These are phyloP conservation scores for Drosophila nr. perissopoda DNA, from an alignment of 2,888 invertebrate genomes.

Conservation along the genomic window DNA sequence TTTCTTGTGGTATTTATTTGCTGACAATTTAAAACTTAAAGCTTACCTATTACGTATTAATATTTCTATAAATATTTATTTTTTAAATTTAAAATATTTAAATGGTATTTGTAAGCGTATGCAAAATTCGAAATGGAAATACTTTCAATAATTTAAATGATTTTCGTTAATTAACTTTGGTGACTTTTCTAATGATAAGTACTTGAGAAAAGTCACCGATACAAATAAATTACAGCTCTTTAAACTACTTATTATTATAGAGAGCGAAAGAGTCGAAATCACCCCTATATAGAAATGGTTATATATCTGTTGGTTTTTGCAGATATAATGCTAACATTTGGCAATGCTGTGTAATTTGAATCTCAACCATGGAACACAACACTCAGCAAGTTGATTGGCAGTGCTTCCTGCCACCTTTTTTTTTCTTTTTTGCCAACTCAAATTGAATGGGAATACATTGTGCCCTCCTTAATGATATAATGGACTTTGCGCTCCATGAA, in stretches of 20 bases:
- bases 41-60: neutral
- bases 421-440: slow-evolving; percentile 13
- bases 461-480: slow-evolving; percentile 79
- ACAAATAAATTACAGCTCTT: slow-evolving; percentile 10
- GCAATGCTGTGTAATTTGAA: slow-evolving; percentile 74
- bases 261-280: slow-evolving; percentile 14
- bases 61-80: neutral
- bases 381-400: slow-evolving; percentile 48
- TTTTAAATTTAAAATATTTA: neutral
- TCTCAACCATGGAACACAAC: slow-evolving; percentile 58
- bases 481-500: slow-evolving; percentile 71
- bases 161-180: slow-evolving; percentile 24
- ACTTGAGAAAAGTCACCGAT: slow-evolving; percentile 8
- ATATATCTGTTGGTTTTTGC: slow-evolving; percentile 28
- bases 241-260: slow-evolving; percentile 10
- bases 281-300: slow-evolving; percentile 29
- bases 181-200: slow-evolving; percentile 28
- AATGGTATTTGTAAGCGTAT: neutral
- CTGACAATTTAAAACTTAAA: neutral
- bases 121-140: neutral
- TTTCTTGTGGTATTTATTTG: neutral
- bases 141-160: neutral
- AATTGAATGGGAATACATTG: slow-evolving; percentile 47
- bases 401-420: slow-evolving; percentile 48
- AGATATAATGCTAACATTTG: slow-evolving; percentile 64